A percentile compares a stretch with the other conserved stretches of the same genome.
Evolutionary conservation across 2,797 vertebrate species (phyloP).

Genomic region (Neostethus bicornis): DNA sequence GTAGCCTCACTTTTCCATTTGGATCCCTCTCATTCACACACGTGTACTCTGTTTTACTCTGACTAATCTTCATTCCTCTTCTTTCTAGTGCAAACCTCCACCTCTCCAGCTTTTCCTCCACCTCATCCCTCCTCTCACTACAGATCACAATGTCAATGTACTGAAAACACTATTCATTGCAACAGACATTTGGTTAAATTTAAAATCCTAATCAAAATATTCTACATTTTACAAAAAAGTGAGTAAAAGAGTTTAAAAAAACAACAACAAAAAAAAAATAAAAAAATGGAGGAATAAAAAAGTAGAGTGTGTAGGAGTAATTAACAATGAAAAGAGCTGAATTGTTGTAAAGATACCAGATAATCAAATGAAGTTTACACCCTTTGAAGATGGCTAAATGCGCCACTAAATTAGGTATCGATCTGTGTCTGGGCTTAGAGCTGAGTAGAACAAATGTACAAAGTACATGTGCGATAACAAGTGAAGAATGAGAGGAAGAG

Average conservation of each 20-base stretch:
- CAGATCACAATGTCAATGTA: too few relatives aligned
- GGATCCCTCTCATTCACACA: too few relatives aligned
- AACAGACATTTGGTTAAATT: not conserved
- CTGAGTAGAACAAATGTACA: slow-evolving; percentile 31
- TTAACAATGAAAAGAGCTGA: slow-evolving; percentile 7
- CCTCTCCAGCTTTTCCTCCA: too few relatives aligned
- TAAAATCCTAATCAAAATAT: not conserved
- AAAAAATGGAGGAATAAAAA: not conserved
- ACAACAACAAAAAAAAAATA: not conserved
- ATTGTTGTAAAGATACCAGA: slow-evolving; percentile 17
- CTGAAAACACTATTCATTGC: too few relatives aligned
- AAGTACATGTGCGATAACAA: slow-evolving; percentile 6
- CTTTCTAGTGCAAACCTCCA: too few relatives aligned
- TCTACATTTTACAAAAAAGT: not conserved
- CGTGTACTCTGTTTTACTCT: too few relatives aligned
- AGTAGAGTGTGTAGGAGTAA: slow-evolving; percentile 1
- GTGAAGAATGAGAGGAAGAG: slow-evolving; percentile 4
- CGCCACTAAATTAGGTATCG: slow-evolving; percentile 60
- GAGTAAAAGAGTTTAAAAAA: not conserved
- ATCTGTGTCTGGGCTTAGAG: slow-evolving; percentile 26
- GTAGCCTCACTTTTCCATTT: too few relatives aligned
- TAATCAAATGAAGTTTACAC: slow-evolving; percentile 45
- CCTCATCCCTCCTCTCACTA: too few relatives aligned
- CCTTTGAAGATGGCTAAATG: slow-evolving; percentile 36
- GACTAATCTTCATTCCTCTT: too few relatives aligned